Evolutionary conservation across 2,113 vertebrate species (phyloP).

Genomic region (Maccullochella peelii): DNA sequence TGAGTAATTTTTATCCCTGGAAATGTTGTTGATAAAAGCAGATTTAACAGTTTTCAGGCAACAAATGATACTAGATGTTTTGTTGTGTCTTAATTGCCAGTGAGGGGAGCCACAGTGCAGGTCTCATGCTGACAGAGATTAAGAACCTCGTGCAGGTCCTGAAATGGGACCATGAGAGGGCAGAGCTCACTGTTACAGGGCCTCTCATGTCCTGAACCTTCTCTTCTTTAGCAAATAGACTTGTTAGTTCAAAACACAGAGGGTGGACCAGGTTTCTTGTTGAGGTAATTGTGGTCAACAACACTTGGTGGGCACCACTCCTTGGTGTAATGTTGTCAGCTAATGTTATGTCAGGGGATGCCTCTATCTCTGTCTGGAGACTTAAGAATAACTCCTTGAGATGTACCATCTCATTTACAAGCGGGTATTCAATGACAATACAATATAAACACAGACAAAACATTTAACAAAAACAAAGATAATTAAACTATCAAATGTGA

Average conservation of each 20-base stretch:
- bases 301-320: no score
- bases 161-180: not conserved
- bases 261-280: not conserved
- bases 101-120: not conserved
- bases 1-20: no score
- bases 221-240: not conserved
- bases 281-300: not conserved
- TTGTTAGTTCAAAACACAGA: not conserved
- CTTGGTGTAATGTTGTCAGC: no score
- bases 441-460: no score
- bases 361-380: no score
- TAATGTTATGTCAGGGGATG: no score
- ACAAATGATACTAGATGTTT: slow-evolving; percentile 1
- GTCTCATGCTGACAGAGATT: slow-evolving; percentile 8
- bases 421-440: no score
- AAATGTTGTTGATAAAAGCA: slow-evolving; percentile 13
- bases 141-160: slow-evolving; percentile 5
- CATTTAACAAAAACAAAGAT: no score
- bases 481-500: no score
- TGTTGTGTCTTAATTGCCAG: slow-evolving; percentile 5
- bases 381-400: no score
- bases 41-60: not conserved
- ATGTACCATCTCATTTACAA: no score
- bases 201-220: not conserved
- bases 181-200: not conserved